Conservation (phyloP, 92 coral and sea anemone genomes). For the Bergia sp. region DNA sequence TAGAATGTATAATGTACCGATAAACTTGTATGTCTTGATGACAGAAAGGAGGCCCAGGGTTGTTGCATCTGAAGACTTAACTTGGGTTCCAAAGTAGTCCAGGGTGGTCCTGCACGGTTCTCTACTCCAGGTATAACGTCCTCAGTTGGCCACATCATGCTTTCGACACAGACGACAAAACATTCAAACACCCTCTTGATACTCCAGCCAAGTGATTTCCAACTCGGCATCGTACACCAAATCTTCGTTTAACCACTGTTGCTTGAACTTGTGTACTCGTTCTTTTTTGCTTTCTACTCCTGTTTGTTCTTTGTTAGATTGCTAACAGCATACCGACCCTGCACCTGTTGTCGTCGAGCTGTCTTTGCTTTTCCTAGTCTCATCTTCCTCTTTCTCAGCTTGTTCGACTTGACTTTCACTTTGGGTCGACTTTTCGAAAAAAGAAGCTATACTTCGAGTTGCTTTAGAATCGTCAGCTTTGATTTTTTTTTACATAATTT, state of each 20-base stretch:
- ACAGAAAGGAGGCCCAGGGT: conserved; percentile 22
- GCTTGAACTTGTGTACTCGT: conserved; percentile 7
- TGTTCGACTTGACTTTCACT: too few relatives aligned
- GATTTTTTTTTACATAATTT: too few relatives aligned
- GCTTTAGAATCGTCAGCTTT: too few relatives aligned
- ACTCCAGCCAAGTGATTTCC: background rate
- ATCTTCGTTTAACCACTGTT: conserved; percentile 14
- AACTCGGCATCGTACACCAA: background rate
- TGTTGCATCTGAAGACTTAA: background rate
- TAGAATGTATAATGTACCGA: conserved; percentile 17
- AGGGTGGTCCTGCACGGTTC: conserved; percentile 4
- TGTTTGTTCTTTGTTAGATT: background rate
- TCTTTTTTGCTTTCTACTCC: background rate
- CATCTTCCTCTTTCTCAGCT: too few relatives aligned
- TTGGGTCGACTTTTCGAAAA: too few relatives aligned
- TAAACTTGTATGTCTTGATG: conserved; percentile 22
- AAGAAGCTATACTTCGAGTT: too few relatives aligned
- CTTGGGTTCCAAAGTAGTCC: too few relatives aligned
- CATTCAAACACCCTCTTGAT: background rate
- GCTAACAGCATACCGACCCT: too few relatives aligned
- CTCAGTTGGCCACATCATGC: background rate
- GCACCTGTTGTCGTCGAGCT: too few relatives aligned
- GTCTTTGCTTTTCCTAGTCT: too few relatives aligned
- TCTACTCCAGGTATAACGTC: conserved; percentile 14
- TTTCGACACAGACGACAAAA: conserved; percentile 10